Evolutionary conservation across 2,113 vertebrate genomes (phyloP), one percentile per base, ranked within the genome.

Genomic region (Anas platyrhynchos): DNA sequence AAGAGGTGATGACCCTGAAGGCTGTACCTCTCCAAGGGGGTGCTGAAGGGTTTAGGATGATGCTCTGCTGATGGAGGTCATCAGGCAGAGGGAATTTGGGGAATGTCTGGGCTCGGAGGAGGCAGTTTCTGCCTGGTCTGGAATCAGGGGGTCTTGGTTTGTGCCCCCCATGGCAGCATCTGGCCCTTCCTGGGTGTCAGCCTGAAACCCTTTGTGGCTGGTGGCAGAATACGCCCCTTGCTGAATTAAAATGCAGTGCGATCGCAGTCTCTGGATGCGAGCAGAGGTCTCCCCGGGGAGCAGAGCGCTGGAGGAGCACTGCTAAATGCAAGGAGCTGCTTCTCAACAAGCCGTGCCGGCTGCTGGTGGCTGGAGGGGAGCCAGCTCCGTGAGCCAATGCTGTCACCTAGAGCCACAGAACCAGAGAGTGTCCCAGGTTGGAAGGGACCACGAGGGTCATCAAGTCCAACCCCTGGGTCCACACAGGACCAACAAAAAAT

Each of bases 131-230:
- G 80, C 59, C 92, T 86, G 79, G 23, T 71, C 72, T 90, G 85
- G 66, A 66, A 63, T 77, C 55, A 56, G 58, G 48, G 22, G 26
- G 66, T 32, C 81, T 95, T 91, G 82, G 44, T 91, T 85, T 3
- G 2, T 0, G 0, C 29, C 75, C 22, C 43, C 44, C 0, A 0
- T 48, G 80, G 76, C 32, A 90, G 34, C 86, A 91, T 83, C 94
- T 94, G 75, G 58, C 34, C 32, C 48, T 91, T 86, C 44, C 58
- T 85, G 66, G 69, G 84, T 89, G 84, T 87, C 71, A 87, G 85
- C 78, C 69, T 26, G 72, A 63, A 91, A 68, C 32, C 78, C 68
- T 83, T 66, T 68, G 29, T 76, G 46, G 18, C 63, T 79, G 71
- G 79, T 85, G 75, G 71, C 23, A 22, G 75, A 75, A 79, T 32